Percentiles rank a stretch among this genome's conserved stretches.
Evolutionary conservation across 2,888 invertebrate genomes (phyloP).

Genomic region (Ochropleura plecta): DNA sequence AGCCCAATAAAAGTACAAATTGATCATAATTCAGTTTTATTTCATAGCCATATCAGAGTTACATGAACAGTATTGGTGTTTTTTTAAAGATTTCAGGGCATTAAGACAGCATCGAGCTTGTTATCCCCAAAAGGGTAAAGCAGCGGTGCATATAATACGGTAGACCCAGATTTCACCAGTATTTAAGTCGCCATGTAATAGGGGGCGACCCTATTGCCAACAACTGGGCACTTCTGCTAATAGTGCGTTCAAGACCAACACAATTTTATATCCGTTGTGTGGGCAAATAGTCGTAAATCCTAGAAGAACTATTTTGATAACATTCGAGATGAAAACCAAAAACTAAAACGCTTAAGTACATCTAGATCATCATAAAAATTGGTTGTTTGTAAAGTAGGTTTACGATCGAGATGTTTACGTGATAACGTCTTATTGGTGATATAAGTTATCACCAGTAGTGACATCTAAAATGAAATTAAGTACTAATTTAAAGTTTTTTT

Average conservation of each 20-base stretch:
- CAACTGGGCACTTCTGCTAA: neutral
- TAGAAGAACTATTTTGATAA: neutral
- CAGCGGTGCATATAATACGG: neutral
- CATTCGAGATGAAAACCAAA: neutral
- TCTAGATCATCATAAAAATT: neutral
- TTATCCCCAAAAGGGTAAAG: neutral
- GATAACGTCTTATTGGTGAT: too few species aligned
- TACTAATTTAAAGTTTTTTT: too few species aligned
- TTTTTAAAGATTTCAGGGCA: neutral
- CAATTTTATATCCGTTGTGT: neutral
- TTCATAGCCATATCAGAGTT: conserved; percentile 27
- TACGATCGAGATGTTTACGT: too few species aligned
- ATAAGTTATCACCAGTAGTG: too few species aligned
- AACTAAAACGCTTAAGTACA: neutral
- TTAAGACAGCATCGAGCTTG: neutral
- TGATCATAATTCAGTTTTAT: conserved; percentile 47
- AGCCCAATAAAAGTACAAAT: conserved; percentile 36
- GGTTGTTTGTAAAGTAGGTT: too few species aligned
- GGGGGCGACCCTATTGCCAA: neutral
- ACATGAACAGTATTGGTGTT: neutral
- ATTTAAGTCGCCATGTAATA: neutral
- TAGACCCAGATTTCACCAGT: neutral
- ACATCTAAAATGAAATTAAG: too few species aligned
- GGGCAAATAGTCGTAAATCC: neutral
- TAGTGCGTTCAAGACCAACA: too few species aligned